Percentiles rank a stretch among this genome's conserved stretches.
These are phyloP conservation scores for Macrophya alboannulata DNA, from an alignment of 2,888 invertebrate genomes.

Conservation along the genomic window DNA sequence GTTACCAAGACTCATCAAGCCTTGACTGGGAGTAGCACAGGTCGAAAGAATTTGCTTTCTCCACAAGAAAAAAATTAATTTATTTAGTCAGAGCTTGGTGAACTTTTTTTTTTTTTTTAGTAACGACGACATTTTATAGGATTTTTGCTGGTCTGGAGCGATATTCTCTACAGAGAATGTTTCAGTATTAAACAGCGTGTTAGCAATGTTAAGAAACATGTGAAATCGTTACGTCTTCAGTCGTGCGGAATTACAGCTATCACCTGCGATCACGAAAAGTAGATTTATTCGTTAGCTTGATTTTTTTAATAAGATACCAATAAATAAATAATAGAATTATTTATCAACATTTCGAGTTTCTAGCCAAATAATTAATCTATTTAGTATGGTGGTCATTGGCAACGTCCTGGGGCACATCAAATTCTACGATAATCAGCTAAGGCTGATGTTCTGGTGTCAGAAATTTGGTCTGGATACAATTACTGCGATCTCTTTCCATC, in stretches of 20 bases:
- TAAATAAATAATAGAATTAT: background rate
- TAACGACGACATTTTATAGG: constrained; percentile 61
- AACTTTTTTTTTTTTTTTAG: background rate
- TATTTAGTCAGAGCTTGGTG: background rate
- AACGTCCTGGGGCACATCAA: constrained; percentile 82
- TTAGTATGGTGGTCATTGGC: constrained; percentile 82
- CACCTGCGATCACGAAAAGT: constrained; percentile 65
- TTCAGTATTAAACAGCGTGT: background rate
- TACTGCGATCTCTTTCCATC: constrained; percentile 82
- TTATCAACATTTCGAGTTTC: background rate
- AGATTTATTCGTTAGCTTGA: constrained; percentile 33
- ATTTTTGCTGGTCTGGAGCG: constrained; percentile 68
- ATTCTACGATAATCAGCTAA: constrained; percentile 84
- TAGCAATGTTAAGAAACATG: constrained; percentile 60
- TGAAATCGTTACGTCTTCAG: constrained; percentile 67
- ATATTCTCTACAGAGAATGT: background rate
- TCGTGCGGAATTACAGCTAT: constrained; percentile 67
- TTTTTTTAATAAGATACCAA: background rate
- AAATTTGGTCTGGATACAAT: constrained; percentile 81
- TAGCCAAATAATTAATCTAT: constrained; percentile 53
- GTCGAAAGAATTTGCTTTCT: constrained; percentile 61
- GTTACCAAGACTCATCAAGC: constrained; percentile 81
- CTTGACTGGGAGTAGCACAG: constrained; percentile 76
- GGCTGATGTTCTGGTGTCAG: constrained; percentile 83
- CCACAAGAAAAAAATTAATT: background rate